Percentiles rank a stretch among this genome's conserved stretches.
Conservation (phyloP, 2,797 vertebrate genomes). For the Selene dorsalis region DNA sequence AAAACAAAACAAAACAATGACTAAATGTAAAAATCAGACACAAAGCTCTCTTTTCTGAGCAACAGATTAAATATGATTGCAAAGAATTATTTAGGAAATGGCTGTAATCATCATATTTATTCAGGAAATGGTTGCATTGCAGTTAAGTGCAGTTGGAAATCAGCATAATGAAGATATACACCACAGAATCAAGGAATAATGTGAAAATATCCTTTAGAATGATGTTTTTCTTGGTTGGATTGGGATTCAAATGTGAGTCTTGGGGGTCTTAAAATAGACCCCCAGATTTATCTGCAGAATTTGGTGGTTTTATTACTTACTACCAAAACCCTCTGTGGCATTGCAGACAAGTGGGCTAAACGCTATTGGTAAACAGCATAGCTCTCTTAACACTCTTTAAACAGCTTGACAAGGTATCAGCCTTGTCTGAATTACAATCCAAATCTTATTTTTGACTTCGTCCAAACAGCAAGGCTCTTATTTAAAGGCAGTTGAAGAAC, state of each 20-base stretch:
- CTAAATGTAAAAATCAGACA: conserved; percentile 61
- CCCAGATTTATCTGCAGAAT: conserved; percentile 50
- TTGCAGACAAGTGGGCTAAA: conserved; percentile 34
- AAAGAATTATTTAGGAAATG: conserved; percentile 73
- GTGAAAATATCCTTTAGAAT: conserved; percentile 59
- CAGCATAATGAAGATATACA: conserved; percentile 73
- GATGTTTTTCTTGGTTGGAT: conserved; percentile 59
- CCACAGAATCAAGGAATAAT: conserved; percentile 63
- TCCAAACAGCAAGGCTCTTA: conserved; percentile 34
- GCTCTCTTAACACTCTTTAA: conserved; percentile 20
- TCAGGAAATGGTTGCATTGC: conserved; percentile 67
- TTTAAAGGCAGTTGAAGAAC: conserved; percentile 47
- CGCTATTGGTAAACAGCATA: background rate
- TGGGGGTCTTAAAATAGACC: conserved; percentile 59
- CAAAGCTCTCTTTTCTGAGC: conserved; percentile 62
- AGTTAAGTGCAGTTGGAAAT: conserved; percentile 64
- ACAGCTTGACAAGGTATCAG: conserved; percentile 26
- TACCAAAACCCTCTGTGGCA: conserved; percentile 48
- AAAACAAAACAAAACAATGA: conserved; percentile 28
- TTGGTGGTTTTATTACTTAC: conserved; percentile 45
- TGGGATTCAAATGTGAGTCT: conserved; percentile 60
- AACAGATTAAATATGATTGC: conserved; percentile 70
- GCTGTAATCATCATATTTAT: conserved; percentile 74
- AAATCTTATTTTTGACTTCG: conserved; percentile 28
- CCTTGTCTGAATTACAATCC: conserved; percentile 33